Evolutionary conservation across 2,888 invertebrate species (phyloP), one percentile per base, ranked within the genome.

Genomic region (Zhuqinia jingwanae): DNA sequence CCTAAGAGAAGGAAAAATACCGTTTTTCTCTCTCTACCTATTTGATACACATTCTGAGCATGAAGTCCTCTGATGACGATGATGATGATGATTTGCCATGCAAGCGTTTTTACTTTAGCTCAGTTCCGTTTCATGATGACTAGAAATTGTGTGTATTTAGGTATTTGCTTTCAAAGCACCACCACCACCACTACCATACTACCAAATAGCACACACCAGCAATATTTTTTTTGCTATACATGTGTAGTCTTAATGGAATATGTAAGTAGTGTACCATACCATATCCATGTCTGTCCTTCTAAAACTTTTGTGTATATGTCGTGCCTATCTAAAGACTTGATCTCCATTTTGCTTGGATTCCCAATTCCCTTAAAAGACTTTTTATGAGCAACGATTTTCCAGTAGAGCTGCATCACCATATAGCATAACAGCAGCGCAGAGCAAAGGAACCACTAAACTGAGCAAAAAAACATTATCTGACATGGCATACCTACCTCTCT

Each of bases 311-410:
- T 56, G 30, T 20, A 30, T 77, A 17, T 77, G 65, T 60, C 25
- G 70, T 73, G n/a, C 22, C 20, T 68, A 82, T 68, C 68, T 82
- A 30, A 30, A 25, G 60, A 8, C 20, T 63, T 76, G 76, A 83
- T 83, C 83, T 83, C 83, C 76, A 83, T 83, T 82, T n/a, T 75
- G 30, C 63, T 82, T 36, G 63, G 82, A 82, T 82, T 77, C 83
- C 83, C 83, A 83, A 83, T 83, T 83, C 83, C 83, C 83, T 68
- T 83, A 83, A 83, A 83, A 83, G 76, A 83, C 83, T 83, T 83
- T 83, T 83, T 83, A 83, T 83, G 83, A 83, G 76, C 65, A 76
- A 83, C 76, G 83, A 83, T 83, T 83, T 83, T 83, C 76, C 76
- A 83, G 45, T 30, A 68, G 30, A 73, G 73, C n/a, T 36, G 36